phyloP scores from a whole-genome alignment of 1,140 invertebrate genomes.

The Diabrotica virgifera region DNA sequence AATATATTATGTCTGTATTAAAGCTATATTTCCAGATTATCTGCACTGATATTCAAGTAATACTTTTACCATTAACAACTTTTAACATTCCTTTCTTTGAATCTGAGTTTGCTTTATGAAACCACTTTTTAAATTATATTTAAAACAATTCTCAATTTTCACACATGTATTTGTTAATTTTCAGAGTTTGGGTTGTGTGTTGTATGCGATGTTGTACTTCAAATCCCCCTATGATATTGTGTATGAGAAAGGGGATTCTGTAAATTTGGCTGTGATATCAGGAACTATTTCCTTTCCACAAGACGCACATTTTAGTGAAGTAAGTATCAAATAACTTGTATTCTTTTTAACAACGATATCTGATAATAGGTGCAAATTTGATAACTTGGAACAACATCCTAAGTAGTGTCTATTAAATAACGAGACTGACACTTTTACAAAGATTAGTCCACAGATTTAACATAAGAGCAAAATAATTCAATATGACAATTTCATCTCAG shows the following conservation, averaged over 20 bases:
- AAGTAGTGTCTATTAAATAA: neutral
- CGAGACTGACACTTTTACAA: too few relatives aligned
- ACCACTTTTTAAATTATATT: too few relatives aligned
- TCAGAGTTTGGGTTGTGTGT: constrained; percentile 80
- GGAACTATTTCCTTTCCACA: constrained; percentile 73
- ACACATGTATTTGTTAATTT: constrained; percentile 36
- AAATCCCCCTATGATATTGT: constrained; percentile 83
- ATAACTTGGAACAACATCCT: neutral
- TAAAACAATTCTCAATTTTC: neutral
- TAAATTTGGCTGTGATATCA: constrained; percentile 80
- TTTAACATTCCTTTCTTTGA: too few relatives aligned
- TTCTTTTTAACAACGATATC: neutral
- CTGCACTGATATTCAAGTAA: too few relatives aligned
- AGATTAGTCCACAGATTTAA: too few relatives aligned
- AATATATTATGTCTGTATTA: too few relatives aligned
- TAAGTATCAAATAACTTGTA: constrained; percentile 39
- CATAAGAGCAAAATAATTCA: too few relatives aligned
- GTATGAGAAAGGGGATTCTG: constrained; percentile 82
- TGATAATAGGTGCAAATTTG: neutral
- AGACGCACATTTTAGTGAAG: constrained; percentile 63
- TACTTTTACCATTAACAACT: too few relatives aligned
- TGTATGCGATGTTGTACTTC: constrained; percentile 83
- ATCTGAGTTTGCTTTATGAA: too few relatives aligned
- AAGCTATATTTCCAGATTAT: too few relatives aligned
- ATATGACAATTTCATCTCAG: too few relatives aligned